A percentile compares a stretch with the other conserved stretches of the same genome.
Evolutionary conservation across 1,140 invertebrate genomes (phyloP).

Genomic region (Microplitis mediator): DNA sequence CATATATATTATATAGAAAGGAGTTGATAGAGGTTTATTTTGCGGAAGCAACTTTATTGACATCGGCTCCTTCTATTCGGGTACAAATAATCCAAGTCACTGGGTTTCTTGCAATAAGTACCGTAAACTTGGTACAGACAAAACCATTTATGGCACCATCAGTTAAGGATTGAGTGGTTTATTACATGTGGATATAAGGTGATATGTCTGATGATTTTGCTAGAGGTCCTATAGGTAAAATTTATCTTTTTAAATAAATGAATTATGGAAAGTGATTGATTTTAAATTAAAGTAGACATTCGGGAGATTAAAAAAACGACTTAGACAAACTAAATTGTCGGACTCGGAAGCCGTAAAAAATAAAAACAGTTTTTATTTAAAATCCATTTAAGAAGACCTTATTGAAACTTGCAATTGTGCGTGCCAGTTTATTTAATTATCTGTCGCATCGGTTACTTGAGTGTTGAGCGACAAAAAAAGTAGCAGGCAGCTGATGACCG

Average conservation of each 20-base stretch:
- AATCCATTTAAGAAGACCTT: too few species aligned
- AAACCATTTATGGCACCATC: slow-evolving; percentile 6
- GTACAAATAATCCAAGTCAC: slow-evolving; percentile 22
- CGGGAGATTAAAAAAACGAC: too few species aligned
- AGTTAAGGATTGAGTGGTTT: background rate
- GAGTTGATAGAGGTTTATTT: background rate
- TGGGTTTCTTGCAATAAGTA: slow-evolving; percentile 20
- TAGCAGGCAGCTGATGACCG: background rate
- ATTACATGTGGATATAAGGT: background rate
- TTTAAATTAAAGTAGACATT: too few species aligned
- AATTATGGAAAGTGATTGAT: too few species aligned
- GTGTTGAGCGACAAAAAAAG: background rate
- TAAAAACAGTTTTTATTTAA: too few species aligned
- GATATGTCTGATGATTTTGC: background rate
- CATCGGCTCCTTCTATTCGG: background rate
- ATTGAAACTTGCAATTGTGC: too few species aligned
- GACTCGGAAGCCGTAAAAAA: too few species aligned
- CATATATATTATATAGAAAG: background rate
- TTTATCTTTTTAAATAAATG: too few species aligned
- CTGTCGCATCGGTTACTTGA: too few species aligned
- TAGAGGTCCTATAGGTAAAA: too few species aligned
- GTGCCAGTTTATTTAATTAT: too few species aligned
- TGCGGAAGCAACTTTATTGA: slow-evolving; percentile 11
- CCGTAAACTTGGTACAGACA: slow-evolving; percentile 16
- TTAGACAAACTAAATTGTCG: too few species aligned